These are phyloP conservation scores for Morone chrysops DNA, from an alignment of 2,113 vertebrate species.

Conservation along the genomic window DNA sequence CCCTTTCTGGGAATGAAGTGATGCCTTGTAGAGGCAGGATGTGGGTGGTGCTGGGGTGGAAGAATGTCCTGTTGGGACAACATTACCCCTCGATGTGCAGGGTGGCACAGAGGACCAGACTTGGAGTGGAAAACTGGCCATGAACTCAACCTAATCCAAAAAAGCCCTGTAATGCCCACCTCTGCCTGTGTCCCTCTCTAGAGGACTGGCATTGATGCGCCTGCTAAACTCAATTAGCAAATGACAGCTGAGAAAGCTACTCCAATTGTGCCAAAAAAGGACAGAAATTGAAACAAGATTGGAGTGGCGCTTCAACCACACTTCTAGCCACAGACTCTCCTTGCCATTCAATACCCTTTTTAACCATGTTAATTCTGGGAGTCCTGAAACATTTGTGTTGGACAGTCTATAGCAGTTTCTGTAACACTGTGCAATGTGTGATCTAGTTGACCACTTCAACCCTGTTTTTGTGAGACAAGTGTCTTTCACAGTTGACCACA, in stretches of 20 bases:
- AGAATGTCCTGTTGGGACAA: conserved; percentile 77
- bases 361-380: conserved; percentile 24
- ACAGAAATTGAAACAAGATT: conserved; percentile 52
- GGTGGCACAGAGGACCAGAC: conserved; percentile 75
- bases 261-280: conserved; percentile 77
- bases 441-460: conserved; percentile 11
- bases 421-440: conserved; percentile 50
- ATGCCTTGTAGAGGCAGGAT: conserved; percentile 52
- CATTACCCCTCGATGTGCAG: conserved; percentile 62
- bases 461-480: conserved; percentile 22
- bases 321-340: conserved; percentile 29
- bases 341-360: conserved; percentile 12
- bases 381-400: conserved; percentile 12
- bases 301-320: conserved; percentile 34
- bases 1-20: conserved; percentile 61
- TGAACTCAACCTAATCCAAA: conserved; percentile 76
- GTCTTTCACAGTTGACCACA: not conserved
- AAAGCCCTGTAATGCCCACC: conserved; percentile 74
- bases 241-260: conserved; percentile 73
- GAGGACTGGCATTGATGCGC: conserved; percentile 58
- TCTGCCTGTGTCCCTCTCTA: conserved; percentile 46
- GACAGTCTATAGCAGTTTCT: conserved; percentile 35
- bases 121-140: conserved; percentile 82
- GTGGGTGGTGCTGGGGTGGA: conserved; percentile 49
- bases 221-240: conserved; percentile 73